Evolutionary conservation across 2,888 invertebrate species (phyloP).

Genomic region (Drosophila nr. fundita): DNA sequence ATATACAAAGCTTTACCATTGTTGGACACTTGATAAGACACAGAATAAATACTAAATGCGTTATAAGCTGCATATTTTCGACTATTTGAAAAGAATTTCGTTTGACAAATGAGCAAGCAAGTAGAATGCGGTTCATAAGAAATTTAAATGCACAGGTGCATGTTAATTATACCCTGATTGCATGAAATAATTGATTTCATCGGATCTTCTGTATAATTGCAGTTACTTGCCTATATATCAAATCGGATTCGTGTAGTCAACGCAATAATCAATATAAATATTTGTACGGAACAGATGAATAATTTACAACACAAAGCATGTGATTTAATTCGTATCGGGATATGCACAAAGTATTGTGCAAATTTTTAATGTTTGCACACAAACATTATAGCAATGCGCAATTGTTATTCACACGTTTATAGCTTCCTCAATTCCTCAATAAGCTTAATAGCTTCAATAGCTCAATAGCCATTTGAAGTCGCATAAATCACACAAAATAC

Average conservation of each 20-base stretch:
- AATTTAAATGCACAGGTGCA: background rate
- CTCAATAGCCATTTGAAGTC: slow-evolving; percentile 29
- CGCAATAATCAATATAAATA: background rate
- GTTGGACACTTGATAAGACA: slow-evolving; percentile 5
- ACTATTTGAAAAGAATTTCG: background rate
- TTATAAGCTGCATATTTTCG: background rate
- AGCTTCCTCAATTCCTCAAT: slow-evolving; percentile 54
- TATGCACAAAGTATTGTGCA: background rate
- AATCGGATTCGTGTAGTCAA: background rate
- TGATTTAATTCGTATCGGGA: background rate
- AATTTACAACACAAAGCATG: background rate
- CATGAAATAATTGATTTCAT: background rate
- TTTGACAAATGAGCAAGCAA: background rate
- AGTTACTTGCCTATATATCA: background rate
- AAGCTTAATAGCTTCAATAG: slow-evolving; percentile 22
- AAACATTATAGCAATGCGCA: slow-evolving; percentile 14
- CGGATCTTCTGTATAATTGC: background rate
- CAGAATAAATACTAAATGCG: background rate
- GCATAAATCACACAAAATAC: slow-evolving; percentile 66
- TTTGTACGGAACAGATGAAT: background rate
- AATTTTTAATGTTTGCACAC: slow-evolving; percentile 8
- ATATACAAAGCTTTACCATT: slow-evolving; percentile 15
- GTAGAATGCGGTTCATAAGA: background rate
- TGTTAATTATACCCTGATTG: slow-evolving; percentile 5
- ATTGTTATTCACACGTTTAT: slow-evolving; percentile 39